phyloP scores from a whole-genome alignment of 2,888 invertebrate genomes.

The Megastigmus dorsalis region DNA sequence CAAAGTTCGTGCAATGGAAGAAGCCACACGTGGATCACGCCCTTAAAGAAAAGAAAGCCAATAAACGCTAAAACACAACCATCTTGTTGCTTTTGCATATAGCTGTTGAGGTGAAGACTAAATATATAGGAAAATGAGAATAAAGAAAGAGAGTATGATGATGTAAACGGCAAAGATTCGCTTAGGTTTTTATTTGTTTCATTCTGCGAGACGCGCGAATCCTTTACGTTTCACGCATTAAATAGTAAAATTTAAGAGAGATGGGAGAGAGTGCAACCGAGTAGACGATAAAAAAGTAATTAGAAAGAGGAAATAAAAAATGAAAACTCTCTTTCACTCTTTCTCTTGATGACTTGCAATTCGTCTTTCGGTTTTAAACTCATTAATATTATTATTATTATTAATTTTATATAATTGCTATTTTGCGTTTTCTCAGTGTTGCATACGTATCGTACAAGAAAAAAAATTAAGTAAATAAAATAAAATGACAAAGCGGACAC shows the following conservation, averaged over 20 bases:
- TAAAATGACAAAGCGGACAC: conserved; percentile 50
- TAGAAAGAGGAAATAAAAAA: neutral
- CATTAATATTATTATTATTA: conserved; percentile 31
- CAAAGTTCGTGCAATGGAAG: conserved; percentile 89
- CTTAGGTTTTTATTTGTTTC: conserved; percentile 45
- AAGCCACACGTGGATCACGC: conserved; percentile 86
- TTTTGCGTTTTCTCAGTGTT: conserved; percentile 54
- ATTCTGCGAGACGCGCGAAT: conserved; percentile 34
- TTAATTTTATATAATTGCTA: conserved; percentile 52
- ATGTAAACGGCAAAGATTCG: conserved; percentile 43
- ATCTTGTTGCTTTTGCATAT: conserved; percentile 39
- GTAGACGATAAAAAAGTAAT: neutral
- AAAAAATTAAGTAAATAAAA: conserved; percentile 42
- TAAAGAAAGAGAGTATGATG: conserved; percentile 11
- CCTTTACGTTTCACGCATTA: conserved; percentile 41
- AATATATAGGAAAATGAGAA: conserved; percentile 35
- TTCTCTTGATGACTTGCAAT: conserved; percentile 41
- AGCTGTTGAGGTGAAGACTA: conserved; percentile 48
- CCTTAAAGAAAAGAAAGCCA: conserved; percentile 69
- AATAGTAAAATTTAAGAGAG: conserved; percentile 38
- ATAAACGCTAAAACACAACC: conserved; percentile 47
- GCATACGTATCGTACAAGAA: conserved; percentile 53
- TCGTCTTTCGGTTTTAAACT: conserved; percentile 51
- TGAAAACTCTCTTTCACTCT: conserved; percentile 34
- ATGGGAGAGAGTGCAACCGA: neutral